A percentile compares a stretch with the other conserved stretches of the same genome.
phyloP scores from a whole-genome alignment of 2,888 invertebrate species.

The Catocala sponsa region DNA sequence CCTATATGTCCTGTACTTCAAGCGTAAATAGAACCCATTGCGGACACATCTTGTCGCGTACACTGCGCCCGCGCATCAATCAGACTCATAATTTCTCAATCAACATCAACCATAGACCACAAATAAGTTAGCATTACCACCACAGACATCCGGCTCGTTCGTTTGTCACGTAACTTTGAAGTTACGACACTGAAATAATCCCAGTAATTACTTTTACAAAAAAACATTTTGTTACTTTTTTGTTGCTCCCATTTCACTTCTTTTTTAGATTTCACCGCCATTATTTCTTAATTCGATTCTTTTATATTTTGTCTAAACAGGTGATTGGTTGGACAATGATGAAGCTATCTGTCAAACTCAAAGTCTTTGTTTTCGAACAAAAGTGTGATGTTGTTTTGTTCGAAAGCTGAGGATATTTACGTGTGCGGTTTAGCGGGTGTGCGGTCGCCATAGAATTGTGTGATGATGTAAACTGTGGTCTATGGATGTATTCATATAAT shows the following conservation, averaged over 20 bases:
- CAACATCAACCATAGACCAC: background rate
- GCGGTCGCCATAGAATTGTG: background rate
- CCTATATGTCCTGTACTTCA: no score
- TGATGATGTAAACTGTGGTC: no score
- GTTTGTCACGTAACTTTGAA: conserved; percentile 23
- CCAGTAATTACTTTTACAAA: conserved; percentile 55
- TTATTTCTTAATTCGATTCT: conserved; percentile 36
- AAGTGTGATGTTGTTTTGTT: background rate
- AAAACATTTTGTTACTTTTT: conserved; percentile 36
- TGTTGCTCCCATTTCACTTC: conserved; percentile 30
- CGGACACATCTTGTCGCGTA: no score
- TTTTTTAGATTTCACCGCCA: conserved; percentile 51
- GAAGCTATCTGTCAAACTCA: conserved; percentile 5
- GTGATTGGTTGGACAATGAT: conserved; percentile 22
- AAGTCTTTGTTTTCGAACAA: conserved; percentile 12
- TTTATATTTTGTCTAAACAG: conserved; percentile 23
- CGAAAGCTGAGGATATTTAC: conserved; percentile 18
- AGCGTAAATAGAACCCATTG: no score
- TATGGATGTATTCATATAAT: no score
- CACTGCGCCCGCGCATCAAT: no score
- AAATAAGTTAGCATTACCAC: no score
- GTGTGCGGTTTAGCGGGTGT: conserved; percentile 2
- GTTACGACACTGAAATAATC: conserved; percentile 52
- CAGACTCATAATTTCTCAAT: no score
- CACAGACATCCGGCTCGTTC: conserved; percentile 31